Evolutionary conservation across 2,888 invertebrate species (phyloP), one percentile per base, ranked within the genome.

Genomic region (Folsomia manolachei): DNA sequence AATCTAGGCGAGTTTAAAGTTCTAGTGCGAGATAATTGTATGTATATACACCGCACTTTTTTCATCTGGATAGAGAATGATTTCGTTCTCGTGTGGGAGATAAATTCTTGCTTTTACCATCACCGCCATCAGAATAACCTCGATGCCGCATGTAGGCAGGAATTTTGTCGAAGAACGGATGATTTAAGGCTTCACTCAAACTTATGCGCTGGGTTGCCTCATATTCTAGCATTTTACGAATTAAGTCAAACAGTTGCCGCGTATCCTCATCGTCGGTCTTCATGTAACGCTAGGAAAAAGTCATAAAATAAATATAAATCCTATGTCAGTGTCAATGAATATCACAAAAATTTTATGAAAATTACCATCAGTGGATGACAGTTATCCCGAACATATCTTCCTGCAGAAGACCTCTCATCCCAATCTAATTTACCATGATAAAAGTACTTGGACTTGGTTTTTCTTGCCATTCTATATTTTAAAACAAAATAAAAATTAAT

Each of bases 381-480:
- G 85, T 97, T 97, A 84, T 97, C 97, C 82, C 96, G 89, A 60
- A 99, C 98, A 84, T 98, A 99, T 86, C 96, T 90, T 70, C 97
- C 98, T 74, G 96, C 95, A 67, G 94, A 93, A 83, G 94, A 95
- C 84, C 95, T 94, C 81, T 95, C 95, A 84, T 97, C 96, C 98
- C 98, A 99, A 85, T 96, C 96, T 83, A 99, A 88, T 86, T 94
- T 93, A 70, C 97, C 97, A 84, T 96, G 93, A 86, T 96, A 95
- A 86, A 98, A 99, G 86, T 98, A 99, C 87, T 96, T 97, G 81
- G 96, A 97, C 87, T 95, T 94, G 75, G 94, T 93, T 87, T 93
- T 93, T 80, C 90, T 87, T 66, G 91, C 91, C 92, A 92, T 92
- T 85, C 93, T 92, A 86, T 27, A 66, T 26, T 63, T 23, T 39